Evolutionary conservation across 2,113 vertebrate genomes (phyloP), one percentile per base, ranked within the genome.

Genomic region (Odontesthes bonariensis): DNA sequence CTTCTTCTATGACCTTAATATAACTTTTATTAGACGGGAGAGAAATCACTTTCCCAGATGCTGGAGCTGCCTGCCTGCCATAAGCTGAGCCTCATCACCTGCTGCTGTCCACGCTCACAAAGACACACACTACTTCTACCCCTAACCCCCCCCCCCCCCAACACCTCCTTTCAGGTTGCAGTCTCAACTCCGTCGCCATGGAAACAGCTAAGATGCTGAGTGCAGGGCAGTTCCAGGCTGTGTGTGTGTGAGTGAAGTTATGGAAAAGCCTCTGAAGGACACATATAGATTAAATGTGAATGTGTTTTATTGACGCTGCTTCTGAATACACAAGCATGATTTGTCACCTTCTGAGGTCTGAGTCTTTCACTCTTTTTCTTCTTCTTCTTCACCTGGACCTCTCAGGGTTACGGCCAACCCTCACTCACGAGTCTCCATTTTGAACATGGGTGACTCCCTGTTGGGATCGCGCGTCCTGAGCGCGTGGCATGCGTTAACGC

Each of bases 171-270:
- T 82, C 79, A 73, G 75, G 73, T 79, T 88, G 90, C 84, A 88
- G 88, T 81, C 73, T 87, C 84, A 86, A 85, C 84, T 87, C 74
- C 13, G 85, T 94, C 56, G 38, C 75, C 89, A 94, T 94, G 92
- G 93, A 92, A 94, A 94, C 93, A 93, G 84, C 84, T 69, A 91
- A 91, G 92, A 92, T 93, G 93, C 92, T 56, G 89, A 88, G 82
- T 79, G 81, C 77, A 84, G 80, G 76, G 76, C 77, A 77, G 61
- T 75, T 75, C 69, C 51, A 31, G 77, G 49, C 53, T 75, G 81
- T 69, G 87, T 73, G 74, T 69, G 44, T n/a, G 57, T 31, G 27
- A 69, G 73, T 71, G 68, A 82, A 87, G 81, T 81, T 88, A 74
- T 71, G 83, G 82, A 79, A 83, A 75, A 81, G 46, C 84, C 54